Evolutionary conservation across 1,140 invertebrate species (phyloP).

Genomic region (Laodelphax striatellus): DNA sequence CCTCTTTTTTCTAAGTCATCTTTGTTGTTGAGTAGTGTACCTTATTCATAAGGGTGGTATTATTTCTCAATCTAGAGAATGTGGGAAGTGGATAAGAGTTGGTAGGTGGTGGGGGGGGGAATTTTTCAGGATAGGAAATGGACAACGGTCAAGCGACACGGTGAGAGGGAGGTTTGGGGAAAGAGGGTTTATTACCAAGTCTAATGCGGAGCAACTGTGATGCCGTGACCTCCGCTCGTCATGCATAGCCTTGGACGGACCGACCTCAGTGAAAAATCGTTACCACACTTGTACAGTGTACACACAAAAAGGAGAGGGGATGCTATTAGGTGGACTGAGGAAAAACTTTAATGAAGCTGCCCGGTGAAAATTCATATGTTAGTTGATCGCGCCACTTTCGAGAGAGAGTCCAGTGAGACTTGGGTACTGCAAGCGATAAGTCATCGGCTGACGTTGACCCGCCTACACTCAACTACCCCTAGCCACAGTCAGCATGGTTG

Average conservation of each 20-base stretch:
- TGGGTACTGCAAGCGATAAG: no score
- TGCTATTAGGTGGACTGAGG: no score
- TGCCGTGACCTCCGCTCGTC: conserved; percentile 3
- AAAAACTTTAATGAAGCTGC: conserved; percentile 1
- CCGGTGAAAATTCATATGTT: conserved; percentile 1
- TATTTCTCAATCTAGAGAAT: no score
- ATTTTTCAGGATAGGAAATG: no score
- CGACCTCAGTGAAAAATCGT: neutral
- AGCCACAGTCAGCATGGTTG: neutral
- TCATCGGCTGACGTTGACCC: no score
- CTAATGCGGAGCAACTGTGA: neutral
- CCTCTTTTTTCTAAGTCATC: neutral
- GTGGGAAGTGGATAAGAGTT: no score
- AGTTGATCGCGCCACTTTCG: neutral
- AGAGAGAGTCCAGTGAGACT: neutral
- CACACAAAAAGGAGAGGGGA: neutral
- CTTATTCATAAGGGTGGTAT: no score
- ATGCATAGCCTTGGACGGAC: neutral
- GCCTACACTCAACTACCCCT: no score
- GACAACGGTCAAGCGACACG: neutral
- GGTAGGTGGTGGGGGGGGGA: no score
- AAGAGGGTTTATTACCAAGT: neutral
- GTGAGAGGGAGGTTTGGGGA: neutral
- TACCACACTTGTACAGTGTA: neutral
- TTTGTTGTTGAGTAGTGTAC: neutral